phyloP scores from a whole-genome alignment of 2,797 vertebrate genomes.

The Cuculus canorus region DNA sequence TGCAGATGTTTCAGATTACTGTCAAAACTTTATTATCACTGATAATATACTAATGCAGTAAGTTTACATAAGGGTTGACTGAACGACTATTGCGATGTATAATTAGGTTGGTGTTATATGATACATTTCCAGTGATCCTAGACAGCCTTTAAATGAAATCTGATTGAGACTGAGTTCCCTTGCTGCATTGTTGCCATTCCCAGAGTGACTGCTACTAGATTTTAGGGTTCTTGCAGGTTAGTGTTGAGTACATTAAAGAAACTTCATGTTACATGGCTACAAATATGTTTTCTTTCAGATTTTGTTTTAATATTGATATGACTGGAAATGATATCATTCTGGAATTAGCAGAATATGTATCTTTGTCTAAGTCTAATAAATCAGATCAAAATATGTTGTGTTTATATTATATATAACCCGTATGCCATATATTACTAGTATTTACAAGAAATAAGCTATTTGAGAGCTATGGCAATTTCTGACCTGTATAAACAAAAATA shows the following conservation, averaged over 20 bases:
- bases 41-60: conserved; percentile 66
- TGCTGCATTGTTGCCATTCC: neutral
- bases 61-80: conserved; percentile 57
- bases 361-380: conserved; percentile 7
- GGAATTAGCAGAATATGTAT: neutral
- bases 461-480: neutral
- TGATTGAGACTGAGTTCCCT: conserved; percentile 47
- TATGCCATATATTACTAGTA: neutral
- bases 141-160: conserved; percentile 49
- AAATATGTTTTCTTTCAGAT: neutral
- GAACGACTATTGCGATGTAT: conserved; percentile 64
- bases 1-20: conserved; percentile 74
- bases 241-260: neutral
- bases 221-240: neutral
- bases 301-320: neutral
- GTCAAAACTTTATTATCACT: conserved; percentile 68
- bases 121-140: conserved; percentile 41
- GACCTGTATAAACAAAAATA: neutral
- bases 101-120: conserved; percentile 58
- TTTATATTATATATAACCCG: neutral
- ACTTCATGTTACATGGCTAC: neutral
- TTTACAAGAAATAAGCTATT: neutral
- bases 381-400: neutral
- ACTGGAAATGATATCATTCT: neutral
- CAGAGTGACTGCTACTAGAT: neutral